A percentile compares a stretch with the other conserved stretches of the same genome.
phyloP scores from a whole-genome alignment of 2,113 vertebrate genomes.

The Hydrolagus affinis region DNA sequence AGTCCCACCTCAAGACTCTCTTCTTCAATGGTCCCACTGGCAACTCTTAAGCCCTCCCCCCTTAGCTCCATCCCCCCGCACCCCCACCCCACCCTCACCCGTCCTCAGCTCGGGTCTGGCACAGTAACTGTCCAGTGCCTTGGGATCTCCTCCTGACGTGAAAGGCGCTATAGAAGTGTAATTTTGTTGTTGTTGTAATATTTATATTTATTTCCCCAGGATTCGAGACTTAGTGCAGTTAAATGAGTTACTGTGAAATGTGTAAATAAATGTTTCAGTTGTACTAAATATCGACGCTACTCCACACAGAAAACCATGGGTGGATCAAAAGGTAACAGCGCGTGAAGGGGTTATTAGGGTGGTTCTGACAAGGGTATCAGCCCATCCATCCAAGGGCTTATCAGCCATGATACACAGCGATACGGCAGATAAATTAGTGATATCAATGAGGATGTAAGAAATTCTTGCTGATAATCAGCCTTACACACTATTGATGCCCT shows the following conservation, averaged over 20 bases:
- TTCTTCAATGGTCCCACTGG: too few relatives aligned
- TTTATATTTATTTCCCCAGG: not conserved
- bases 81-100: too few relatives aligned
- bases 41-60: too few relatives aligned
- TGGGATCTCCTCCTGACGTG: too few relatives aligned
- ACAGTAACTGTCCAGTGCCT: too few relatives aligned
- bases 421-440: not conserved
- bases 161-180: too few relatives aligned
- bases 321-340: not conserved
- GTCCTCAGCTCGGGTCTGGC: too few relatives aligned
- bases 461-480: not conserved
- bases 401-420: not conserved
- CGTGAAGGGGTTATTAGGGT: not conserved
- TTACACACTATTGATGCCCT: too few relatives aligned
- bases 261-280: not conserved
- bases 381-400: not conserved
- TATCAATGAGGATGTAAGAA: not conserved
- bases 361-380: not conserved
- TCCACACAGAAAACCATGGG: conserved; percentile 1
- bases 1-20: too few relatives aligned
- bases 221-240: not conserved
- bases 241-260: not conserved
- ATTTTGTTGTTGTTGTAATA: too few relatives aligned
- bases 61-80: too few relatives aligned
- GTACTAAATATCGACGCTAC: not conserved